Percentiles rank a stretch among this genome's conserved stretches.
Conservation (phyloP, 2,888 invertebrate species). For the Drosophila mayaguana region DNA sequence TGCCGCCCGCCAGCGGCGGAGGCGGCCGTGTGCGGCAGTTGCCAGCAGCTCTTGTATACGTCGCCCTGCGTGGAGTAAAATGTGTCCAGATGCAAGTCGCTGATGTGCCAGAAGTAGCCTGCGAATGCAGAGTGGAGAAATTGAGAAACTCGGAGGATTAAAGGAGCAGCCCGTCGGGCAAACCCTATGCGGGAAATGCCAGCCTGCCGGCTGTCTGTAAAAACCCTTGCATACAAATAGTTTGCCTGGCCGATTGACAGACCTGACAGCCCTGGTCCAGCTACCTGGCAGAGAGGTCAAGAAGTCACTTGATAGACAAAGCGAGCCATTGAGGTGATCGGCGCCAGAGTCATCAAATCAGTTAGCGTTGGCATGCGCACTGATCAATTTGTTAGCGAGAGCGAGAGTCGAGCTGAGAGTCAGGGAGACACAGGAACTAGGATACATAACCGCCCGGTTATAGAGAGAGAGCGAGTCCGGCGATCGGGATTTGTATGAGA, state of each 20-base stretch:
- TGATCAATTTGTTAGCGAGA: conserved; percentile 38
- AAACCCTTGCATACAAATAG: conserved; percentile 20
- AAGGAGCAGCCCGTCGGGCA: conserved; percentile 31
- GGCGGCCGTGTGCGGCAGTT: conserved; percentile 37
- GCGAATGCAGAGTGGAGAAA: conserved; percentile 84
- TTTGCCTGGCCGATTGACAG: conserved; percentile 2
- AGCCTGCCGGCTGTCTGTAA: conserved; percentile 30
- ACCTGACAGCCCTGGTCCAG: conserved; percentile 24
- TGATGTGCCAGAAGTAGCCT: conserved; percentile 98
- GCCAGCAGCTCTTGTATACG: conserved; percentile 68
- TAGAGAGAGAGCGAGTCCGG: conserved; percentile 2
- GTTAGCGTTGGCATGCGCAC: conserved; percentile 69
- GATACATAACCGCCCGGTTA: conserved; percentile 31
- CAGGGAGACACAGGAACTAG: conserved; percentile 20
- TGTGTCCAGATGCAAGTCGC: conserved; percentile 96
- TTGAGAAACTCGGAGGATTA: conserved; percentile 24
- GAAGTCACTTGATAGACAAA: conserved; percentile 41
- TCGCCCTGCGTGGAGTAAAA: conserved; percentile 92
- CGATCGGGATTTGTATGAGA: conserved; percentile 25
- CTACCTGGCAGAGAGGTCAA: conserved; percentile 37
- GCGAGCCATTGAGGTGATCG: conserved; percentile 44
- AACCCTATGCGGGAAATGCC: conserved; percentile 39
- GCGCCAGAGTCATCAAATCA: conserved; percentile 31
- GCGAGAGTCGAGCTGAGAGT: conserved; percentile 19
- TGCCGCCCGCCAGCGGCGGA: conserved; percentile 46